These are phyloP conservation scores for Drosophila mayaguana DNA, from an alignment of 2,888 invertebrate species.

Conservation along the genomic window DNA sequence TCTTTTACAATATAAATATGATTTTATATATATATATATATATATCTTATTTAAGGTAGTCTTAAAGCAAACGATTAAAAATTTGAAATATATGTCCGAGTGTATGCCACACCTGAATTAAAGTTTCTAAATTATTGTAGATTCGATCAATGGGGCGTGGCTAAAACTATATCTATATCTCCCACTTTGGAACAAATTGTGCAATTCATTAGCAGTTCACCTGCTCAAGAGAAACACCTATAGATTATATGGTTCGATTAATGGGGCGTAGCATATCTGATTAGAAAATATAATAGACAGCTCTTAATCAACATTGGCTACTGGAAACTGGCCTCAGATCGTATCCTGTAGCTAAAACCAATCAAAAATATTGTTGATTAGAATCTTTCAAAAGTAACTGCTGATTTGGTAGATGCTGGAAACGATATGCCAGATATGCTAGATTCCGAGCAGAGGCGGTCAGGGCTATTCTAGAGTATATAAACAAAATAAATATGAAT, in stretches of 20 bases:
- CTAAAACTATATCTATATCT: background rate
- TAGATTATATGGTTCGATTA: background rate
- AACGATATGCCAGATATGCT: constrained; percentile 4
- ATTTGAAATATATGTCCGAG: background rate
- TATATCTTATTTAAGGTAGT: background rate
- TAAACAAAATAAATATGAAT: constrained; percentile 3
- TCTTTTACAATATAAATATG: background rate
- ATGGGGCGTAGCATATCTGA: background rate
- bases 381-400: background rate
- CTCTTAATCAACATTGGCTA: background rate
- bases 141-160: background rate
- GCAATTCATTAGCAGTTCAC: background rate
- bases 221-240: background rate
- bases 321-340: background rate
- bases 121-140: background rate
- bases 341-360: constrained; percentile 2
- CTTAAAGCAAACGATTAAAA: background rate
- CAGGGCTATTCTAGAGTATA: constrained; percentile 1
- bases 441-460: background rate
- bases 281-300: background rate
- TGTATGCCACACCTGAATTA: background rate
- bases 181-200: background rate
- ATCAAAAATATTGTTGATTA: background rate
- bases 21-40: background rate
- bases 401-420: background rate